Percentiles rank a stretch among this genome's conserved stretches.
These are phyloP conservation scores for Sprattus sprattus DNA, from an alignment of 2,113 vertebrate genomes.

Conservation along the genomic window DNA sequence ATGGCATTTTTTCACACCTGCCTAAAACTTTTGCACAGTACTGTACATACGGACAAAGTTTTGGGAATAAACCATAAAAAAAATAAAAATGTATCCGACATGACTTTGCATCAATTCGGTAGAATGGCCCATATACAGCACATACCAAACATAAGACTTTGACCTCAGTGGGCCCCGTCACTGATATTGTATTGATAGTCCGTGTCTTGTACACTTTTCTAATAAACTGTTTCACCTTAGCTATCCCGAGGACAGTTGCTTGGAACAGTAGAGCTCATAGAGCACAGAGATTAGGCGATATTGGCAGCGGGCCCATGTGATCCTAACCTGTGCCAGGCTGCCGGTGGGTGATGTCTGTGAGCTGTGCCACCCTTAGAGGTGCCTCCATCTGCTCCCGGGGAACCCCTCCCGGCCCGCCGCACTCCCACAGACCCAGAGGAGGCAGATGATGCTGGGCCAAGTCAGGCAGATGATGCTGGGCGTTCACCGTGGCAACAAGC, in stretches of 20 bases:
- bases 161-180: background rate
- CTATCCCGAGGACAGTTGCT: background rate
- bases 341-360: conserved; percentile 7
- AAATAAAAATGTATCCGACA: too few species aligned
- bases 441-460: background rate
- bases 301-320: background rate
- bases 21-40: too few species aligned
- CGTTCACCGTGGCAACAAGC: too few species aligned
- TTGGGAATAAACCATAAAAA: too few species aligned
- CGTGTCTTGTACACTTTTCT: background rate
- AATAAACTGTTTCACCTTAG: background rate
- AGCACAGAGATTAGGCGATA: background rate
- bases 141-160: background rate
- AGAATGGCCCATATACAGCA: too few species aligned
- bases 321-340: background rate
- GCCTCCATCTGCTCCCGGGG: background rate
- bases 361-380: background rate
- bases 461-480: background rate
- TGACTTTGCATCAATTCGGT: too few species aligned
- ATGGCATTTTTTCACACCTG: too few species aligned
- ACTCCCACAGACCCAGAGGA: background rate
- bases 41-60: too few species aligned
- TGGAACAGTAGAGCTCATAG: background rate
- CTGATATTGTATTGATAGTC: background rate
- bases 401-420: background rate